phyloP scores from a whole-genome alignment of 2,113 vertebrate species.

The Saccopteryx bilineata region DNA sequence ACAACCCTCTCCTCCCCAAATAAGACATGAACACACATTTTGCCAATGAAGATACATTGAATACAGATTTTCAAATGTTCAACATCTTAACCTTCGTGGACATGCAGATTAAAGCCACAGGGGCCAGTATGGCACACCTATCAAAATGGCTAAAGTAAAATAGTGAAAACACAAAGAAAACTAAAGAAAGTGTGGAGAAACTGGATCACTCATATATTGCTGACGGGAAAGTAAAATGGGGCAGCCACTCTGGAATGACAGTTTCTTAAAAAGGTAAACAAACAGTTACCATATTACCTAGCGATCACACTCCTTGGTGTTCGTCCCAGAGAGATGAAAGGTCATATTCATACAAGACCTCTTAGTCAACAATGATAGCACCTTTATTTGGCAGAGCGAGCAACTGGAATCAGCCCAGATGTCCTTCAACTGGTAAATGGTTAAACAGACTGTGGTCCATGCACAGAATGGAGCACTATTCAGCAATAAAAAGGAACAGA shows the following conservation, averaged over 20 bases:
- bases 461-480: neutral
- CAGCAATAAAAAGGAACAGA: neutral
- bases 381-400: neutral
- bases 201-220: fast-evolving
- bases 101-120: fast-evolving
- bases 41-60: neutral
- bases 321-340: neutral
- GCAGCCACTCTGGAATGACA: neutral
- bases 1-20: neutral
- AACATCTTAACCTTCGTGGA: neutral
- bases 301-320: neutral
- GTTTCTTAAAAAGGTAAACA: neutral
- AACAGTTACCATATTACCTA: neutral
- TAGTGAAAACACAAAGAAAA: neutral
- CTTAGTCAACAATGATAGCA: neutral
- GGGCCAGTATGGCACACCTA: fast-evolving
- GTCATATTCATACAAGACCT: too few species aligned
- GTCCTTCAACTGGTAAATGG: neutral
- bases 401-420: neutral
- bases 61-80: too few species aligned
- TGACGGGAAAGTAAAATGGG: neutral
- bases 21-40: neutral
- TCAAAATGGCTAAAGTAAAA: too few species aligned
- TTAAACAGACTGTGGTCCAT: neutral
- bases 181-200: neutral